Percentiles rank a stretch among this genome's conserved stretches.
Evolutionary conservation across 1,140 invertebrate genomes (phyloP).

Genomic region (Meloidogyne chitwoodi): DNA sequence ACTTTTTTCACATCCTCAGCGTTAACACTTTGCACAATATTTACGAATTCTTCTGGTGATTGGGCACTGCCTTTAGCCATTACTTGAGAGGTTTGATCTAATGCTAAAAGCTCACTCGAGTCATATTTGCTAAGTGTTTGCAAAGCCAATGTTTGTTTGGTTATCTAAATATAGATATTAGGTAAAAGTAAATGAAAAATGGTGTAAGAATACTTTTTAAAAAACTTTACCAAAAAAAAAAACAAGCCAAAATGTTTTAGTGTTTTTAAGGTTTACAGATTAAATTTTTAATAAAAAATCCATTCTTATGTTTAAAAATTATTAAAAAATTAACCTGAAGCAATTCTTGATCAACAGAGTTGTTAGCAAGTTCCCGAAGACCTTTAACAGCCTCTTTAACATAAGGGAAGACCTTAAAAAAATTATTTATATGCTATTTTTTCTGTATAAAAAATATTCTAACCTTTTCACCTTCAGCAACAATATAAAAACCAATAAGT

Average conservation of each 20-base stretch:
- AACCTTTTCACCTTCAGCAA: constrained; percentile 36
- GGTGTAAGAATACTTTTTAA: too few species aligned
- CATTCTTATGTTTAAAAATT: not conserved
- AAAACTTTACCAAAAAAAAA: too few species aligned
- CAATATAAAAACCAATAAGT: constrained; percentile 51
- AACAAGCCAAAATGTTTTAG: too few species aligned
- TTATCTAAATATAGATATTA: constrained; percentile 4
- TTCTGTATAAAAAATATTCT: constrained; percentile 4
- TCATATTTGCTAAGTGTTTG: constrained; percentile 38
- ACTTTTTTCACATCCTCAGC: constrained; percentile 54
- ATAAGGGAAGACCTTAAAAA: constrained; percentile 19
- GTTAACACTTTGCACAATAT: constrained; percentile 36
- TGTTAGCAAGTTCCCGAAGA: constrained; percentile 35
- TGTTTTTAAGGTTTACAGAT: too few species aligned
- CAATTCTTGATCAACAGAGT: not conserved
- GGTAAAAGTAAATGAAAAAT: too few species aligned
- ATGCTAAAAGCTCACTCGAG: constrained; percentile 32
- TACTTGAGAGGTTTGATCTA: constrained; percentile 46
- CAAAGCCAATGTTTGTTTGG: constrained; percentile 10
- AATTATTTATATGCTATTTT: not conserved
- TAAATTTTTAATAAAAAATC: too few species aligned
- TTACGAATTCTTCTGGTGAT: constrained; percentile 44
- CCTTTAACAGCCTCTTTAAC: constrained; percentile 44
- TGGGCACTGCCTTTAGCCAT: constrained; percentile 38
- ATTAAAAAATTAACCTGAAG: constrained; percentile 3